Conservation (phyloP, 2,888 invertebrate species). For the Rhagonycha fulva region DNA sequence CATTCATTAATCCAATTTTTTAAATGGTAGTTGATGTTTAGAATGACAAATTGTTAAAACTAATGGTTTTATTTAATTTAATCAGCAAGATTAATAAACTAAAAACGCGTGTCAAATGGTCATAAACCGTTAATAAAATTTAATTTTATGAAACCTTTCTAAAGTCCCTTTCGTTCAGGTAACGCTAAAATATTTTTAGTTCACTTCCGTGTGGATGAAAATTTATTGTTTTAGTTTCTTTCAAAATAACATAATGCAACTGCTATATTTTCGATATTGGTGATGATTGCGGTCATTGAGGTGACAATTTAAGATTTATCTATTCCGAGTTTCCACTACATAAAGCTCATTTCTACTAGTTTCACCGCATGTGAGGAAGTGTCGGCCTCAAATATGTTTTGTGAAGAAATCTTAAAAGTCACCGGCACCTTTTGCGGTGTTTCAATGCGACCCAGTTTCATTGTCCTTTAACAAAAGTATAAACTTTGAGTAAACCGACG, state of each 20-base stretch:
- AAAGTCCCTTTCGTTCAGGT: background rate
- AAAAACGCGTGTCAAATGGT: background rate
- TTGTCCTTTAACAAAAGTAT: conserved; percentile 32
- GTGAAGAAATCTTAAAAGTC: conserved; percentile 40
- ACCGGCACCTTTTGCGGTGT: conserved; percentile 40
- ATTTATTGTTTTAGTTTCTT: background rate
- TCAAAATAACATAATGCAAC: background rate
- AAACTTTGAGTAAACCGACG: conserved; percentile 30
- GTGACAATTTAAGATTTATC: conserved; percentile 40
- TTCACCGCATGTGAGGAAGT: conserved; percentile 41
- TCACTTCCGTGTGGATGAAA: background rate
- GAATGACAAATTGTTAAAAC: background rate
- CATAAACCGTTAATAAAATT: background rate
- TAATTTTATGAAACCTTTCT: background rate
- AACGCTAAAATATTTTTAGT: background rate
- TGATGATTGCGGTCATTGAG: conserved; percentile 28
- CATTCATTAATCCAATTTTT: background rate
- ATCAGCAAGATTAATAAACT: background rate
- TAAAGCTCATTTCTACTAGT: conserved; percentile 39
- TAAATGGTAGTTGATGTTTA: background rate
- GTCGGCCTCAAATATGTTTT: conserved; percentile 41
- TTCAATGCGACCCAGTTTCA: conserved; percentile 29
- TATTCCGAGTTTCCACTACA: conserved; percentile 43
- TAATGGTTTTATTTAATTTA: background rate
- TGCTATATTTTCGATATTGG: conserved; percentile 5